phyloP scores from a whole-genome alignment of 2,888 invertebrate species.

The Allacma fusca region DNA sequence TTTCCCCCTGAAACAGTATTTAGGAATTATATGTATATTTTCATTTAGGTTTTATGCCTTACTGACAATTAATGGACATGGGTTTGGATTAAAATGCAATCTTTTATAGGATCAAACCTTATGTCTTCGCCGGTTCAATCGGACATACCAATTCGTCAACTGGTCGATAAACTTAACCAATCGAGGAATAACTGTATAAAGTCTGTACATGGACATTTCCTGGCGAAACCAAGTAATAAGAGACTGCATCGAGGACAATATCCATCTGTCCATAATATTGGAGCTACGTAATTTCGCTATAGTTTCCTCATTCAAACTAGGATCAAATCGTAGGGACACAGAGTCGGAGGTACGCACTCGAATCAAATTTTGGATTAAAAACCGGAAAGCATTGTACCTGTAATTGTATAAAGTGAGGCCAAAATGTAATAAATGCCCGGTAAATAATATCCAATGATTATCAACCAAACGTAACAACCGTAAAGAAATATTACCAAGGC shows the following conservation, averaged over 20 bases:
- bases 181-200: slow-evolving; percentile 94
- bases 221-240: slow-evolving; percentile 84
- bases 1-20: slow-evolving; percentile 73
- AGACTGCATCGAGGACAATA: slow-evolving; percentile 94
- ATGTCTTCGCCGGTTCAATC: slow-evolving; percentile 93
- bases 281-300: slow-evolving; percentile 44
- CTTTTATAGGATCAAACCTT: no score
- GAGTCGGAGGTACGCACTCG: slow-evolving; percentile 52
- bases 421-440: no score
- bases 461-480: no score
- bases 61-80: no score
- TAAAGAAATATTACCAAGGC: slow-evolving; percentile 77
- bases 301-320: slow-evolving; percentile 41
- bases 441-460: no score
- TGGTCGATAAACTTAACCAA: slow-evolving; percentile 96
- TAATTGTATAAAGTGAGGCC: not conserved
- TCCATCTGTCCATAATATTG: slow-evolving; percentile 98
- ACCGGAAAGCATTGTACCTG: slow-evolving; percentile 84
- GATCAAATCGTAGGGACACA: slow-evolving; percentile 50
- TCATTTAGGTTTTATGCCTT: no score
- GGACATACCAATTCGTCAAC: slow-evolving; percentile 98
- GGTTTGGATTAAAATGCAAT: no score
- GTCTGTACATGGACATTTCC: slow-evolving; percentile 93
- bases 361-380: slow-evolving; percentile 88
- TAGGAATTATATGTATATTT: not conserved